Evolutionary conservation across 2,888 invertebrate genomes (phyloP).

Genomic region (Stenodera caucasica): DNA sequence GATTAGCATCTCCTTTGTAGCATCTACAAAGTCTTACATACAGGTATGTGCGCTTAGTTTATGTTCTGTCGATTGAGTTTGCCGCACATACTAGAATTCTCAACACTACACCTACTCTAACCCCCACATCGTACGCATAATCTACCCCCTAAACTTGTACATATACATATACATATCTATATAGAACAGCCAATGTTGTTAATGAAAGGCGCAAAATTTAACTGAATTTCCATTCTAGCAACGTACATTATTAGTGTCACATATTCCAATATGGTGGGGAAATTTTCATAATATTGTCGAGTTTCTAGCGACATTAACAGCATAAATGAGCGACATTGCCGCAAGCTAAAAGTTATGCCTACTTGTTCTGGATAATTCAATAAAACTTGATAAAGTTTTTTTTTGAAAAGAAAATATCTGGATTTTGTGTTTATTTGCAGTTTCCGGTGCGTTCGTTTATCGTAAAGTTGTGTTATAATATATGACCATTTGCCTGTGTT

Average conservation of each 20-base stretch:
- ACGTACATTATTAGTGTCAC: background rate
- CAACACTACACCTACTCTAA: background rate
- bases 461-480: constrained; percentile 28
- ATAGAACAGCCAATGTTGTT: background rate
- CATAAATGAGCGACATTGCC: background rate
- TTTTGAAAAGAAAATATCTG: too few species aligned
- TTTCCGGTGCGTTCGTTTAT: constrained; percentile 20
- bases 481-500: constrained; percentile 49
- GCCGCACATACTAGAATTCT: background rate
- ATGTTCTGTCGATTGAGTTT: background rate
- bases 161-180: too few species aligned
- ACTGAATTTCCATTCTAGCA: background rate
- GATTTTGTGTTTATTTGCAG: constrained; percentile 25
- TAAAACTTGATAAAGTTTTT: too few species aligned
- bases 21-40: constrained; percentile 13
- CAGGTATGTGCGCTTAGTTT: background rate
- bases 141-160: too few species aligned
- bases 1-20: constrained; percentile 48
- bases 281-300: background rate
- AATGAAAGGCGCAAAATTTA: constrained; percentile 3
- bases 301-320: background rate
- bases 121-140: too few species aligned
- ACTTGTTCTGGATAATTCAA: too few species aligned
- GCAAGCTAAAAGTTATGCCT: too few species aligned
- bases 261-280: background rate